Evolutionary conservation across 2,797 vertebrate genomes (phyloP), one percentile per base, ranked within the genome.

Genomic region (Strix occidentalis): DNA sequence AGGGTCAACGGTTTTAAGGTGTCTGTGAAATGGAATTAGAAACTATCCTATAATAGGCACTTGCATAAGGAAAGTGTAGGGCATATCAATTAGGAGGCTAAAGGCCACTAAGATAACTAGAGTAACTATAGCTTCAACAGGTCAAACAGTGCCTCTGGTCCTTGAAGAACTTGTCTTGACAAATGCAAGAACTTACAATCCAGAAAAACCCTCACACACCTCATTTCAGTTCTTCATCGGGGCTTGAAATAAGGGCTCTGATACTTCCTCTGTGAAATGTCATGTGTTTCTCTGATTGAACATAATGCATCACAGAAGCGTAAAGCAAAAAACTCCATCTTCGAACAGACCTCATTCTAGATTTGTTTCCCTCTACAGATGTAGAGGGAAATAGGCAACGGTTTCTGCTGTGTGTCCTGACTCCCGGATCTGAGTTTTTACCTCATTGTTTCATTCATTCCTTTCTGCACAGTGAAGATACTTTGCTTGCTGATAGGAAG

Each of bases 401-500:
- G 20, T 63, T 92, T 83, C 50, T 87, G 48, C 37, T 33, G 29
- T 13, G 18, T 28, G 43, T 18, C n/a, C 69, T 56, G 54, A 80
- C 41, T 31, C 46, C 37, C 15, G 17, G n/a, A 39, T 16, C 10
- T 3, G 31, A 53, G 37, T 11, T 72, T 78, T 96, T 98, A 99
- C 99, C 99, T 99, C 99, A 99, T 99, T 11, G 98, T 99, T 98
- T 99, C 99, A 31, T 99, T 99, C 97, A 99, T 99, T 95, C 99
- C 99, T 91, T 98, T 98, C 89, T 98, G 98, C 74, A 99, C 98
- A 33, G 98, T 97, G 94, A 98, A 98, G 93, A 98, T 98, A 37
- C 96, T 94, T 63, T 98, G 96, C 90, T 96, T 98, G 84, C 70
- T 97, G 66, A 98, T 87, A 5, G 98, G 95, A 7, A 60, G 68